Base-by-base conservation (phyloP, 2,797 vertebrate species). In the Pantherophis alleghaniensis region DNA sequence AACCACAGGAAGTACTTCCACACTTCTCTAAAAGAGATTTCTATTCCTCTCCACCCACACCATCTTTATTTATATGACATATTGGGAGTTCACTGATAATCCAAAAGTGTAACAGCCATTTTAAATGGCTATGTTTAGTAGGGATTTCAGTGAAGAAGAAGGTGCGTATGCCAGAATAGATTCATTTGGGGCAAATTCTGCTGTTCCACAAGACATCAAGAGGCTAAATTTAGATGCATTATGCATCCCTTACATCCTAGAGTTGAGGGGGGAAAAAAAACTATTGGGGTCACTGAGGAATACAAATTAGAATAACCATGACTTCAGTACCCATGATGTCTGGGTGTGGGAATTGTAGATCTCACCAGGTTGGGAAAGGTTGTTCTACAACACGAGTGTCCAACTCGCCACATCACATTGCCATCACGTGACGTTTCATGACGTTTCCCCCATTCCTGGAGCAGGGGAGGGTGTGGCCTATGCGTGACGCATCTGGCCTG, bases 191-290 rank as follows among this genome's bases (percentile, higher is more conserved):
- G 10, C 56, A 87, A 37, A 28, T 28, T 5, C 11, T 66, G 51
- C n/a, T 10, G 6, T 87, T 91, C 12, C 22, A 87, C 11, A 57
- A 53, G 26, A 12, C 32, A 5, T 12, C 11, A 74, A 53, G 5
- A 22, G 14, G 10, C 57, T 26, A 66, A 47, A 87, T 32, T 22
- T 66, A 42, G 14, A 74, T 61, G 32, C 42, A 28, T 13, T 22
- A 28, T 42, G 18, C 18, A 22, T 79, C 32, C 7, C 10, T 42
- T 42, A 42, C 9, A 47, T 79, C 42, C 4, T 24, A 47, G 74
- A 83, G 14, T 18, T 74, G n/a, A 32, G 1, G 3, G 1, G 3
- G 26, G 13, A 0, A 3, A 2, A 7, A 3, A n/a, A n/a, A 69
- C 5, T 13, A 1, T 83, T 47, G 6, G 18, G 57, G 57, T 20